Base-by-base conservation (phyloP, 2,888 invertebrate genomes). In the Cacoxenus indagator region DNA sequence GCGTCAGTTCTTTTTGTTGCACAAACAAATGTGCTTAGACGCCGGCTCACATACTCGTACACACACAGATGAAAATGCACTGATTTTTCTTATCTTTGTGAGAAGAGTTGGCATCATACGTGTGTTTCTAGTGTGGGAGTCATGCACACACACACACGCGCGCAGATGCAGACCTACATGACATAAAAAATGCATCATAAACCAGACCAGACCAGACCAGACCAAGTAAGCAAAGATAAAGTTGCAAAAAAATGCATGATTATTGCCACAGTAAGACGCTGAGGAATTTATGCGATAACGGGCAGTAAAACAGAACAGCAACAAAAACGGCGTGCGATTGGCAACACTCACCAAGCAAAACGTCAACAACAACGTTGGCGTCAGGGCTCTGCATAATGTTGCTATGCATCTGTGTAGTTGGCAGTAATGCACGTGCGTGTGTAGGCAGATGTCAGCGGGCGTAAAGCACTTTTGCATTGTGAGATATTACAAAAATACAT, bases 231-330 rank as follows among this genome's bases (percentile, higher is more conserved):
- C 27, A 54, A 19, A 59, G 59, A 59, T 59, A 59, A 59, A 27
- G 19, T 59, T 31, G 59, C 31, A 59, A n/a, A 59, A 27, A 59
- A 31, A 59, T 31, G 59, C 37, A 59, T 31, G 59, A 59, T 51
- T 51, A 59, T 51, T 51, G 51, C 51, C 51, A 19, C 11, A 54
- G 11, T 24, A 31, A 59, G 59, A 59, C 59, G 31, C 31, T 17
- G 22, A 59, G 26, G 59, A 59, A 59, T 59, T 59, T 31, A 59
- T 59, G 59, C 59, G 59, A 59, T 59, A 59, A 57, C 19, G 17
- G 8, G 51, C 51, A 51, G 22, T n/a, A n/a, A n/a, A n/a, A n/a
- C n/a, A n/a, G 17, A 51, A 51, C n/a, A n/a, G n/a, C n/a, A n/a
- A n/a, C 31, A 31, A 31, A 5, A 31, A 9, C 31, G 9, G 31